Percentiles rank a stretch among this genome's conserved stretches.
phyloP scores from a whole-genome alignment of 1,140 invertebrate species.

The Camponotus floridanus region DNA sequence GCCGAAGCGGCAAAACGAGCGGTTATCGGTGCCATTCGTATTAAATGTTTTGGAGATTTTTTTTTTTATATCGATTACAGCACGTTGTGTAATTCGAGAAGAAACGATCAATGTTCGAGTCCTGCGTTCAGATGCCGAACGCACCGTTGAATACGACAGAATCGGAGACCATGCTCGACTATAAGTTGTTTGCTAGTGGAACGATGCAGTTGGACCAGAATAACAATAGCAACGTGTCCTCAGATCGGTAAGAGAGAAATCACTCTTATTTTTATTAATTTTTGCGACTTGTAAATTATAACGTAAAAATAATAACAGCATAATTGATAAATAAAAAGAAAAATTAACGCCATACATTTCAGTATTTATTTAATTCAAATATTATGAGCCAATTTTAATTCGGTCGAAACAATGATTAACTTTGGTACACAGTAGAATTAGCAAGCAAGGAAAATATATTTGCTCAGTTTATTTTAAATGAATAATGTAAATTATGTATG shows the following conservation, averaged over 20 bases:
- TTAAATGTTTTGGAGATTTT: constrained; percentile 46
- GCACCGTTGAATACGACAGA: constrained; percentile 10
- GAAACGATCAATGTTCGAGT: constrained; percentile 52
- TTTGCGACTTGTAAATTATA: not conserved
- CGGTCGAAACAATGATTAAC: not conserved
- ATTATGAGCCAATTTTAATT: not conserved
- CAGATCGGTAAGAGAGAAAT: constrained; percentile 60
- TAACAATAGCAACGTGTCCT: constrained; percentile 30
- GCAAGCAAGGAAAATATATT: not conserved
- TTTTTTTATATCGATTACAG: constrained; percentile 63
- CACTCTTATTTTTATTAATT: not conserved
- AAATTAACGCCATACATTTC: no score
- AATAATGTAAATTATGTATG: no score
- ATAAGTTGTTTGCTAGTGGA: constrained; percentile 56
- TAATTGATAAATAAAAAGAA: not conserved
- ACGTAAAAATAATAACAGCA: not conserved
- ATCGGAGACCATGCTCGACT: constrained; percentile 57
- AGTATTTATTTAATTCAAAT: not conserved
- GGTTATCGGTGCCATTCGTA: constrained; percentile 28
- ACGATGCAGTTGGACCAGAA: constrained; percentile 64
- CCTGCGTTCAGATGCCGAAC: constrained; percentile 15
- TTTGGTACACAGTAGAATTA: not conserved
- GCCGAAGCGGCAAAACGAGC: constrained; percentile 28
- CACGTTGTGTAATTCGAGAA: constrained; percentile 49
- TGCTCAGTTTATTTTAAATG: not conserved